phyloP scores from a whole-genome alignment of 2,888 invertebrate species.

The Dioctria rufipes region DNA sequence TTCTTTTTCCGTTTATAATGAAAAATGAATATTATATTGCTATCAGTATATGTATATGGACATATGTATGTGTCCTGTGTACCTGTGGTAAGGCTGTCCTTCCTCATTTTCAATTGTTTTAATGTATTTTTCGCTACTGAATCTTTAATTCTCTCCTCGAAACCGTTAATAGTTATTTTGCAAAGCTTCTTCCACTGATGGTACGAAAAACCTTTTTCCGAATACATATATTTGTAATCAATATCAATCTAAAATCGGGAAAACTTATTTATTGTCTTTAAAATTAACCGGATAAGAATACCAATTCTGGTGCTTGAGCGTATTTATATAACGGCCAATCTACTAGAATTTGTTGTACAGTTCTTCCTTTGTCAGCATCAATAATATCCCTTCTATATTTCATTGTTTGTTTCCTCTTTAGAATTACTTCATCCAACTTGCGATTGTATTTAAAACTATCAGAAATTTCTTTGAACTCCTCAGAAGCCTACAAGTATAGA shows the following conservation, averaged over 20 bases:
- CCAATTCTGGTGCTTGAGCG: background rate
- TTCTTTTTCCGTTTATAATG: too few relatives aligned
- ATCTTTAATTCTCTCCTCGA: background rate
- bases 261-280: too few relatives aligned
- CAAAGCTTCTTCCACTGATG: background rate
- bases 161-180: background rate
- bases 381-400: background rate
- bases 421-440: too few relatives aligned
- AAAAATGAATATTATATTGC: too few relatives aligned
- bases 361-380: background rate
- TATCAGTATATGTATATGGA: background rate
- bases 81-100: background rate
- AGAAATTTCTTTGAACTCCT: too few relatives aligned
- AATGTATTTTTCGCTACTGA: background rate
- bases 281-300: background rate
- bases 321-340: slow-evolving; percentile 14
- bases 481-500: too few relatives aligned
- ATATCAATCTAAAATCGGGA: background rate
- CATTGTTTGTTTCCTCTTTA: slow-evolving; percentile 1
- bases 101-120: background rate
- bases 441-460: too few relatives aligned
- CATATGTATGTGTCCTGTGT: background rate
- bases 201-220: too few relatives aligned
- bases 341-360: background rate
- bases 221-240: background rate